Conservation (phyloP, 1,140 invertebrate species). For the Xylocopa sonorina region DNA sequence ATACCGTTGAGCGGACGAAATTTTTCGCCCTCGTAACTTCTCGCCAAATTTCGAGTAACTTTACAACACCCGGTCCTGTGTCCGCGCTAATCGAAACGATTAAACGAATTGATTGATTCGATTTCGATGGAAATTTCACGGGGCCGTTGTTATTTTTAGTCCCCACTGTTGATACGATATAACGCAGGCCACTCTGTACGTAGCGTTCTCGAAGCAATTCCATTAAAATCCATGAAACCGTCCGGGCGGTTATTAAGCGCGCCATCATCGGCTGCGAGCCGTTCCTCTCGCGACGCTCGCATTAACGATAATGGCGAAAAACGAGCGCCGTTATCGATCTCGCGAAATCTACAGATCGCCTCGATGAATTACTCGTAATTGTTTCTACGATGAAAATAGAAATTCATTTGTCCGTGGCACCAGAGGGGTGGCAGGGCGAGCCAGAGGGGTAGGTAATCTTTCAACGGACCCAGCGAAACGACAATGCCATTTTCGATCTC, state of each 20-base stretch:
- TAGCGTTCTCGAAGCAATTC: conserved; percentile 18
- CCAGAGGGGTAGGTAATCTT: background rate
- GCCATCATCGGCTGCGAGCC: background rate
- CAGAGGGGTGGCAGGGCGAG: background rate
- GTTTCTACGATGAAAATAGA: conserved; percentile 6
- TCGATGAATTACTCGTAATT: conserved; percentile 25
- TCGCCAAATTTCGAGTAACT: too few species aligned
- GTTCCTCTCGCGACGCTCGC: conserved; percentile 30
- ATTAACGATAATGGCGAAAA: conserved; percentile 36
- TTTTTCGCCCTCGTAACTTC: too few species aligned
- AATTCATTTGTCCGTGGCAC: conserved; percentile 9
- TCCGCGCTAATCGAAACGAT: too few species aligned
- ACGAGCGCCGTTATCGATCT: conserved; percentile 13
- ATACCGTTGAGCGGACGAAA: too few species aligned
- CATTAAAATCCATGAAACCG: conserved; percentile 35
- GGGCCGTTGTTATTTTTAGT: too few species aligned
- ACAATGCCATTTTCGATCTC: background rate
- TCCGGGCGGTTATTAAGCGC: conserved; percentile 23
- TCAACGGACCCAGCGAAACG: background rate
- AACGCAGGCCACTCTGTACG: too few species aligned
- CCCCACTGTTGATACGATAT: too few species aligned
- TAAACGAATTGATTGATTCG: too few species aligned
- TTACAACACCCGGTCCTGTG: too few species aligned
- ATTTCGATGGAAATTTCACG: too few species aligned
- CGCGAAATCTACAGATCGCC: conserved; percentile 3